Evolutionary conservation across 2,113 vertebrate species (phyloP), one percentile per base, ranked within the genome.

Genomic region (Thamnophis sirtalis): DNA sequence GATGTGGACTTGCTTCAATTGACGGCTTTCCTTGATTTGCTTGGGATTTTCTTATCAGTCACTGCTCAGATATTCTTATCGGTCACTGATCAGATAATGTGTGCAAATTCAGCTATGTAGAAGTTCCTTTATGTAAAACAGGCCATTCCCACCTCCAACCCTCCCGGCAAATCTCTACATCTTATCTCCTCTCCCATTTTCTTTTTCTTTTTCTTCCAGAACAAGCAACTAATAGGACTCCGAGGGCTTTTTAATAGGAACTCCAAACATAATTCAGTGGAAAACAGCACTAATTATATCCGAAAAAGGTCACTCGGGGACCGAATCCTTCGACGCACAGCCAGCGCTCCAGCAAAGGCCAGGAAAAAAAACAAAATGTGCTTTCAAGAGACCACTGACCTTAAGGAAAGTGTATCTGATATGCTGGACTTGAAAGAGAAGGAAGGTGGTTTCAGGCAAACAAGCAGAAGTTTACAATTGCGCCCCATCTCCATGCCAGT

Each of bases 311-410:
- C 99, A 0, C 96, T 99, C 6, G 98, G 98, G 9, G 98, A 99
- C 19, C 98, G 98, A 63, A 97, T 99, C 91, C 98, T 99, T 89
- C 98, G 99, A 0, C 98, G 99, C 93, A 99, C 99, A 0, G 99
- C 98, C 92, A 99, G 99, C 2, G 99, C 99, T 5, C 99, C 99
- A 0, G 98, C 99, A 68, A 99, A 99, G 92, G 99, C 98, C 51
- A 97, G 99, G 84, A 99, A 99, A 96, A 99, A 99, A 96, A 99
- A 98, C 91, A 99, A 99, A 96, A 98, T 98, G 98, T 97, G 97
- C 10, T 95, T 98, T 54, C 97, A 98, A 17, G 99, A 99, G 93
- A 97, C 97, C 80, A 95, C 97, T 0, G 98, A 99, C 4, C 95
- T 97, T 13, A 98, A 98, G 94, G 98, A 98, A 24, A 94, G 97